Base-by-base conservation (phyloP, 2,888 invertebrate species). In the Parapristionchus giblindavisi region DNA sequence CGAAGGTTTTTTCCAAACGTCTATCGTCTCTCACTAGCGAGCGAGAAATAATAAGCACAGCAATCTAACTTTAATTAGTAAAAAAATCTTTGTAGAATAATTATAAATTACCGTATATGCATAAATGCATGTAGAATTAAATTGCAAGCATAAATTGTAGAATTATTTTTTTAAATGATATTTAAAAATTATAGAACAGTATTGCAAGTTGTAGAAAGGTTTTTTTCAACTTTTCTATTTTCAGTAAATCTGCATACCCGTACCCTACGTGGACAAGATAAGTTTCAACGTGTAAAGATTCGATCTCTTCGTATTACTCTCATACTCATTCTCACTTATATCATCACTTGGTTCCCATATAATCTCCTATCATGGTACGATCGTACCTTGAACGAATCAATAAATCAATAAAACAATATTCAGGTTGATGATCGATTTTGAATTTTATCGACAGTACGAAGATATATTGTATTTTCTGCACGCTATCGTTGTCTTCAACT, bases 321-420 rank as follows among this genome's bases (percentile, higher is more conserved):
- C n/a, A 66, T 83, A n/a, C 77, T 84, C 8, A 84, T 84, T 60
- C 77, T 83, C 38, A 81, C 81, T 21, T 84, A 84, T 75, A 81
- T 80, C 34, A 78, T 83, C 77, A 83, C 83, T 3, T 84, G 84
- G 84, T 78, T 84, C 8, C 84, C 84, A n/a, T 84, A 83, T 58
- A 84, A 84, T 66, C 77, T 84, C 17, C 76, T 84, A 24, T 74
- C 79, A n/a, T 83, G 83, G 81, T 81, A 34, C 72, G 77, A 54
- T 27, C 8, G 17, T 24, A 8, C 11, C 40, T 24, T 4, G 2
- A 2, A 32, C n/a, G 29, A 34, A 34, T 60, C 34, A 3, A 27
- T 3, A 32, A 56, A 56, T 56, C 4, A 56, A 24, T 24, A 5
- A n/a, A 56, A 3, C 2, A 56, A 1, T 43, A 2, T 76, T 68